Base-by-base conservation (phyloP, 30 jellyfish, hydroid and myxozoan genomes). In the Nemopilema nomurai region DNA sequence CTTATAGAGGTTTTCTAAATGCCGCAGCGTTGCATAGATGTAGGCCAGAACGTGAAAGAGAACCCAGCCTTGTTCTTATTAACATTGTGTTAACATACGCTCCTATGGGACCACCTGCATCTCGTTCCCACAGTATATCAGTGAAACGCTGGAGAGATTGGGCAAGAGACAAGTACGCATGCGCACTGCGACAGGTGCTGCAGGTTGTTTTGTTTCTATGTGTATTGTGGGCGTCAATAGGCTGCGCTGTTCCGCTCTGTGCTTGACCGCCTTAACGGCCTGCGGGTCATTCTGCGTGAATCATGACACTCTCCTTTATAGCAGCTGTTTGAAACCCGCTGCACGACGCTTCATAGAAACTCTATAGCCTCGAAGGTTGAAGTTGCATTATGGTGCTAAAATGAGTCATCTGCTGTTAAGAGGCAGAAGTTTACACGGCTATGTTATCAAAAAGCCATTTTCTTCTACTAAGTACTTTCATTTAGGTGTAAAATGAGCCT, bases 51-150 rank as follows among this genome's bases (percentile, higher is more conserved):
- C 76, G 86, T 74, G 83, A 87, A 77, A 69, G 84, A 67, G 85
- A 79, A 80, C 96, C 80, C 89, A 69, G 81, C 78, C 85, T 67
- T 67, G 90, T 79, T 79, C 89, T 87, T 78, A 87, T 87, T 87
- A 87, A 78, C 96, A 88, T 88, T 88, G 96, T 88, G 81, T 88
- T 88, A 88, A 69, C 91, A 74, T 79, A 78, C 91, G 91, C 86
- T 88, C 96, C 84, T 79, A 83, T 80, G 88, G 84, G 85, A 71
- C 96, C 96, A 88, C 96, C 96, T 88, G 96, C 91, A 69, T 76
- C 86, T 65, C 83, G 80, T 88, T 78, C 96, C 96, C 96, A 88
- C 96, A 80, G 96, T 80, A 88, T 78, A 88, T 79, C 78, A 49
- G 91, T 33, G 80, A 63, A 71, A 67, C 90, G 96, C 86, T 69